Base-by-base conservation (phyloP, 2,113 vertebrate genomes). In the Motacilla tschutschensis region DNA sequence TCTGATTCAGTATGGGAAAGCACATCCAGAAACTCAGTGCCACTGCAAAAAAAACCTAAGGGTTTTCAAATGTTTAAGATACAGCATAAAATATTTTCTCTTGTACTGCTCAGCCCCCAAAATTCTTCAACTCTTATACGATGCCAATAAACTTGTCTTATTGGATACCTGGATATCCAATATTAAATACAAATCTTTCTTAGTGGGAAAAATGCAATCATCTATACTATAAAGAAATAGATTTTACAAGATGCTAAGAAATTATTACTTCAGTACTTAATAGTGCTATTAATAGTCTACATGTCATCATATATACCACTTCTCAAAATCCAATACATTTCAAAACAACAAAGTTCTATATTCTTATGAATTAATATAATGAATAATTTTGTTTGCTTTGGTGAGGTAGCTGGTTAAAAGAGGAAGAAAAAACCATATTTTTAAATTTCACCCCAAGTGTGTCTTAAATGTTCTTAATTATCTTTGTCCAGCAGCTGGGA, bases 161-260 rank as follows among this genome's bases (percentile, higher is more conserved):
- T 3, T 70, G 15, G 20, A 50, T 46, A 33, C 12, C 13, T 0
- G 0, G 20, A 50, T 46, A 33, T 14, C 13, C 0, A 0, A 48
- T 48, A 41, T 44, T 55, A 19, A 55, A 28, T 19, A 48, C 8
- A 88, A 69, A 60, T n/a, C 9, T 4, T 59, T 75, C 22, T 38
- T 50, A 80, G 36, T 25, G 6, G 8, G 6, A 71, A 66, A 74
- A 78, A 71, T 22, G 21, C 9, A 77, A 58, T 28, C 57, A 14
- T 10, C 20, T 51, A 12, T 35, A 47, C 7, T 19, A 65, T 26
- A 87, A 57, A 69, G 36, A 71, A 60, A 58, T 3, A 44, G 4
- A 46, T n/a, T 53, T 76, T 12, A 22, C 35, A 73, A 62, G 29
- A 51, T 36, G 8, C 2, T 11, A 67, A 53, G 5, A 36, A 36